Conservation (phyloP, 1,140 invertebrate genomes). For the Ctenoplectra terminalis region DNA sequence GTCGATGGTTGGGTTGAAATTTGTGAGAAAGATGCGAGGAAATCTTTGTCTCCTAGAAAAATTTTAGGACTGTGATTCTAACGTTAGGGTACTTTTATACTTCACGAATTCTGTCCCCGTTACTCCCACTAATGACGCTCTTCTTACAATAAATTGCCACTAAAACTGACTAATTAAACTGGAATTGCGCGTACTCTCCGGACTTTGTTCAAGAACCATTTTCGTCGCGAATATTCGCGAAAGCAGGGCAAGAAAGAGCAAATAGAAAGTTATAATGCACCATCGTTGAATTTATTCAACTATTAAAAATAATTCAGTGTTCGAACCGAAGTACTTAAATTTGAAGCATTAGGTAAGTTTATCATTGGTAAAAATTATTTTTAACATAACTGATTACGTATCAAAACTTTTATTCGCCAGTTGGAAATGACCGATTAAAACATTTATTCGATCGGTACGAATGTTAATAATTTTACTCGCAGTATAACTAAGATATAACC, state of each 20-base stretch:
- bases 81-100: background rate
- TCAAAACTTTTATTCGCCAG: too few species aligned
- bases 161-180: constrained; percentile 13
- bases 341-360: background rate
- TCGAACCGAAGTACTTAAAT: background rate
- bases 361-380: too few species aligned
- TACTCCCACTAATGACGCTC: background rate
- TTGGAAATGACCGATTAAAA: too few species aligned
- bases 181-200: background rate
- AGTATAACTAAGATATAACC: too few species aligned
- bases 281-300: background rate
- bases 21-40: background rate
- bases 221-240: background rate
- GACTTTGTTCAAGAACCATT: constrained; percentile 11
- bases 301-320: background rate
- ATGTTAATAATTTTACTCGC: too few species aligned
- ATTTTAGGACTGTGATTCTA: background rate
- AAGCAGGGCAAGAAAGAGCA: background rate
- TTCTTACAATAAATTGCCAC: constrained; percentile 11
- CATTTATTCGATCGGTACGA: too few species aligned
- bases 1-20: too few species aligned
- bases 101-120: background rate
- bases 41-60: background rate
- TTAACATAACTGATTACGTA: too few species aligned
- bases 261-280: background rate